Conservation (phyloP, 2,888 invertebrate species). For the Alsophila aescularia region DNA sequence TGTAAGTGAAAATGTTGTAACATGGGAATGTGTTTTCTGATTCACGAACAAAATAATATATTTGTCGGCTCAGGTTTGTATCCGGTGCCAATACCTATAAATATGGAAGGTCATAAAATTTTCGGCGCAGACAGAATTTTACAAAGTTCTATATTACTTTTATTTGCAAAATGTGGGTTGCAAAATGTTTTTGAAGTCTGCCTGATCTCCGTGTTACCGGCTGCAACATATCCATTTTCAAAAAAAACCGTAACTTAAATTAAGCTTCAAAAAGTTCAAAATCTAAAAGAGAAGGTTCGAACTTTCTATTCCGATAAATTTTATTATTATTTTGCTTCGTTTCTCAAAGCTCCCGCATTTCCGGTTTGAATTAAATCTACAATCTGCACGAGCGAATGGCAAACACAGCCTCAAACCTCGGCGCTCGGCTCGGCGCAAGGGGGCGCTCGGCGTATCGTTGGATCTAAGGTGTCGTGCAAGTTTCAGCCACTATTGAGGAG, state of each 20-base stretch:
- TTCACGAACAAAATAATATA: neutral
- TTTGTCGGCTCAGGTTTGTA: neutral
- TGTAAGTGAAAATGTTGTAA: neutral
- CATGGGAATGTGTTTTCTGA: constrained; percentile 2
- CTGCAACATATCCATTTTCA: too few species aligned
- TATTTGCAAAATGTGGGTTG: neutral
- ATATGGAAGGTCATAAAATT: neutral
- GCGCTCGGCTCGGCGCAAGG: neutral
- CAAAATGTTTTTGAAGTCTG: too few species aligned
- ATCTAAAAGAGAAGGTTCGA: neutral
- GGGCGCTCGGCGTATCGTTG: neutral
- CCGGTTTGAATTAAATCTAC: constrained; percentile 1
- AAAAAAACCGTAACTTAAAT: neutral
- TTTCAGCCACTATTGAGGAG: neutral
- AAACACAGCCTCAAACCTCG: neutral
- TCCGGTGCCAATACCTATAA: constrained; percentile 1
- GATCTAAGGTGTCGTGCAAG: neutral
- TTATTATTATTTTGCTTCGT: neutral
- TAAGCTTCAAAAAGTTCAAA: neutral
- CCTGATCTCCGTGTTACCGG: too few species aligned
- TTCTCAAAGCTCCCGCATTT: neutral
- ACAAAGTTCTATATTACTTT: neutral
- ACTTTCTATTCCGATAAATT: neutral
- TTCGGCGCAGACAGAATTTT: neutral
- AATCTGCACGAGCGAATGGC: neutral